These are phyloP conservation scores for Campoplex capitator DNA, from an alignment of 2,888 invertebrate genomes.

Conservation along the genomic window DNA sequence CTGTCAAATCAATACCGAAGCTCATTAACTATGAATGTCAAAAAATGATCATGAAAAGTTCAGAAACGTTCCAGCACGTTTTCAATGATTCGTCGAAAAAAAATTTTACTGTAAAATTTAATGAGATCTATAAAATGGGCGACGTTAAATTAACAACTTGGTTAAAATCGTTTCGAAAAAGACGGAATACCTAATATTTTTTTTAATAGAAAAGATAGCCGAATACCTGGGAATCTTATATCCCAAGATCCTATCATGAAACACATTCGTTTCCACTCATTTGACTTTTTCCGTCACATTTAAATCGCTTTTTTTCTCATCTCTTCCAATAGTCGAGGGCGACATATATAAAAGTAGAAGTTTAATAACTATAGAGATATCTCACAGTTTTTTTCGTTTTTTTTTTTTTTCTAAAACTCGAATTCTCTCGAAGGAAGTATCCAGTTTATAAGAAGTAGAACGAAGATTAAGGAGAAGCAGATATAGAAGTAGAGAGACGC, in stretches of 20 bases:
- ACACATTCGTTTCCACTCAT: neutral
- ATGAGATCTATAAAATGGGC: neutral
- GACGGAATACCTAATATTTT: neutral
- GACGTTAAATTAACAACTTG: neutral
- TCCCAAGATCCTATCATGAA: slow-evolving; percentile 15
- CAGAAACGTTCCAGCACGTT: too few relatives aligned
- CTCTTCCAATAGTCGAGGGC: neutral
- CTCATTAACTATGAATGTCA: neutral
- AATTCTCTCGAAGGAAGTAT: slow-evolving; percentile 18
- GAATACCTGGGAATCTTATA: neutral
- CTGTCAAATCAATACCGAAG: neutral
- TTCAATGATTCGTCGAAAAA: neutral
- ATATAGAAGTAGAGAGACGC: slow-evolving; percentile 39
- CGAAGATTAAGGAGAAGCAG: slow-evolving; percentile 53
- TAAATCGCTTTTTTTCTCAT: neutral
- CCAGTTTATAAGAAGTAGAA: slow-evolving; percentile 18
- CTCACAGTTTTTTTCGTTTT: neutral
- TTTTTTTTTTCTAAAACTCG: neutral
- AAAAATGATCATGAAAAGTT: neutral
- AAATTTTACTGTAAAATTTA: neutral
- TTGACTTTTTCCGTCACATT: slow-evolving; percentile 21
- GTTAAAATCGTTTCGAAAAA: neutral
- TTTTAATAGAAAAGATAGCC: neutral
- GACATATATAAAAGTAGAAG: neutral
- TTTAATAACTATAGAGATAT: neutral